Evolutionary conservation across 2,113 vertebrate species (phyloP).

Genomic region (Eubucco bourcierii): DNA sequence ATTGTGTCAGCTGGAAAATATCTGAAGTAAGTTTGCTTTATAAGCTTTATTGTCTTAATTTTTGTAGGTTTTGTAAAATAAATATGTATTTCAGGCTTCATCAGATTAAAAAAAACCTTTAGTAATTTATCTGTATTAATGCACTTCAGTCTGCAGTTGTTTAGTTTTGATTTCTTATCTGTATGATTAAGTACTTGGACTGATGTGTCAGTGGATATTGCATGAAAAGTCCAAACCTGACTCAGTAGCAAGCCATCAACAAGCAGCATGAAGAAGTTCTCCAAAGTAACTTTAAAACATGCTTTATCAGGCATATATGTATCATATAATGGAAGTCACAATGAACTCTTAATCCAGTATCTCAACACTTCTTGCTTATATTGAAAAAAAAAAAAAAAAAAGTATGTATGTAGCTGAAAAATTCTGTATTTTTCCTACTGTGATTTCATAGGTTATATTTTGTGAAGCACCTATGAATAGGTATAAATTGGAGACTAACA

Average conservation of each 20-base stretch:
- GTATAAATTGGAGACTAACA: not conserved
- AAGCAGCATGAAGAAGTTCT: not conserved
- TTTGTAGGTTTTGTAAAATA: not conserved
- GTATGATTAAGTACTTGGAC: slow-evolving; percentile 11
- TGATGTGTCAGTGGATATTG: slow-evolving; percentile 3
- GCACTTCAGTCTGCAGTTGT: not conserved
- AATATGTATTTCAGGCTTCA: not conserved
- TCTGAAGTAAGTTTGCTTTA: not conserved
- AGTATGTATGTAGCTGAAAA: not conserved
- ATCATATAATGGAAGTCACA: not conserved
- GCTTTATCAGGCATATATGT: not conserved
- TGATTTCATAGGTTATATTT: not conserved
- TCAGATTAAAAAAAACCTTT: not conserved
- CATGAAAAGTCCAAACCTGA: not conserved
- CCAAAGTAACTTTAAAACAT: not conserved
- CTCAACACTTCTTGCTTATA: not conserved
- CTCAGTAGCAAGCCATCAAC: slow-evolving; percentile 19
- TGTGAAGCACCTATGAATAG: not conserved
- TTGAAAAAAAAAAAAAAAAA: not conserved
- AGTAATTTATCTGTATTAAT: not conserved
- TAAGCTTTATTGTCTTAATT: not conserved
- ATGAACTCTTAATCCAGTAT: not conserved
- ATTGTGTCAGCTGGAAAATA: not conserved
- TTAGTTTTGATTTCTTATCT: slow-evolving; percentile 21
- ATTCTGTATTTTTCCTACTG: not conserved